These are phyloP conservation scores for Pseudois nayaur DNA, from an alignment of 2,113 vertebrate genomes.

Conservation along the genomic window DNA sequence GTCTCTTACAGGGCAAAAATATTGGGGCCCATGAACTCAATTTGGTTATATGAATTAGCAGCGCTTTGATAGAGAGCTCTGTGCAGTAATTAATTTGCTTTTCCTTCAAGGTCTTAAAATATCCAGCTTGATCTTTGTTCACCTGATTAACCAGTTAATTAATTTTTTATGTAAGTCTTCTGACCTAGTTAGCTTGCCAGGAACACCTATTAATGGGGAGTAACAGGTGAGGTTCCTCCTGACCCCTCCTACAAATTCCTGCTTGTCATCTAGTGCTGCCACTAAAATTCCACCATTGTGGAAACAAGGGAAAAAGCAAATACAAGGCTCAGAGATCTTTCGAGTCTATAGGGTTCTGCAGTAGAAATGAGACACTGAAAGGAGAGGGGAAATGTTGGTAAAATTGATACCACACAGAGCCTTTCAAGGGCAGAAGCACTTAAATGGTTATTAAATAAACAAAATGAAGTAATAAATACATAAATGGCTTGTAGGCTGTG, in stretches of 20 bases:
- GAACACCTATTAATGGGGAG: background rate
- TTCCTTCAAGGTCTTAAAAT: conserved; percentile 43
- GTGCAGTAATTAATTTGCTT: conserved; percentile 39
- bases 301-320: background rate
- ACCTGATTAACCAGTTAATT: conserved; percentile 62
- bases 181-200: conserved; percentile 31
- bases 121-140: conserved; percentile 44
- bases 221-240: background rate
- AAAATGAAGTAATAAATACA: background rate
- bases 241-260: background rate
- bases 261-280: background rate
- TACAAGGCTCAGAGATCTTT: background rate
- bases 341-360: background rate
- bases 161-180: conserved; percentile 43
- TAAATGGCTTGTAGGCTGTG: background rate
- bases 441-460: background rate
- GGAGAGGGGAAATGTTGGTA: background rate
- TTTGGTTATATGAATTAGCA: background rate
- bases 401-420: background rate
- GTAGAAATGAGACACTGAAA: background rate
- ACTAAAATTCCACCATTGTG: fast-evolving
- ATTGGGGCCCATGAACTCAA: background rate
- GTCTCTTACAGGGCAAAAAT: background rate
- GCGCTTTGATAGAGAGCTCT: background rate
- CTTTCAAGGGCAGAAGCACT: background rate